Evolutionary conservation across 2,113 vertebrate genomes (phyloP).

Genomic region (Chelonoidis abingdonii): DNA sequence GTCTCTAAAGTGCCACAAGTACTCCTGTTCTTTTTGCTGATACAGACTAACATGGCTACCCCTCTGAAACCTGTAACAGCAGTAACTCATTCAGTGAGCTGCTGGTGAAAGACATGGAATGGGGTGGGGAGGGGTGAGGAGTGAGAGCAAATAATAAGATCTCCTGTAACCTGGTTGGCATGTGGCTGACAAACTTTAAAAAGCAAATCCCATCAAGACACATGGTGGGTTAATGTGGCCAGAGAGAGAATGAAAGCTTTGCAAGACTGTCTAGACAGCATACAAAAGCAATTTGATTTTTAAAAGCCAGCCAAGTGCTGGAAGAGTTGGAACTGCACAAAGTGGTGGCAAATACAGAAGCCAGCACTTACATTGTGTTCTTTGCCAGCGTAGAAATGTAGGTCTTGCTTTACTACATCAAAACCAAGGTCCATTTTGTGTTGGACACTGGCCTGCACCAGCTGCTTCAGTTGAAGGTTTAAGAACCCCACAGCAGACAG

Average conservation of each 20-base stretch:
- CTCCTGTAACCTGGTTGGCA: rapidly evolving
- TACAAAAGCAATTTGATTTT: background rate
- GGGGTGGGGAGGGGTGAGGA: background rate
- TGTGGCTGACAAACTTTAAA: background rate
- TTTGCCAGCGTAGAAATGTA: background rate
- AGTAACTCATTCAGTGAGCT: rapidly evolving
- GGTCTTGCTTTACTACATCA: background rate
- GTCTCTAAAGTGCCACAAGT: no score
- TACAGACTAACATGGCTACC: no score
- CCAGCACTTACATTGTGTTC: background rate
- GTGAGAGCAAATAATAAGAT: background rate
- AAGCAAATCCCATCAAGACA: background rate
- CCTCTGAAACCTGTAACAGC: background rate
- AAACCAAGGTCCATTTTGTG: background rate
- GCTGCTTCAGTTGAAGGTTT: background rate
- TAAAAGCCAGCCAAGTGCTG: background rate
- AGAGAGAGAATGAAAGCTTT: background rate
- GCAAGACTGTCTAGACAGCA: background rate
- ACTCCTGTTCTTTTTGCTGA: no score
- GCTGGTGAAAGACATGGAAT: background rate
- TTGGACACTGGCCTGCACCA: background rate
- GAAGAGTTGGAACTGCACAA: background rate
- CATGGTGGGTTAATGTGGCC: rapidly evolving
- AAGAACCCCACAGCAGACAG: background rate
- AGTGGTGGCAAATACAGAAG: background rate